Evolutionary conservation across 2,113 vertebrate genomes (phyloP).

Genomic region (Orcinus orca): DNA sequence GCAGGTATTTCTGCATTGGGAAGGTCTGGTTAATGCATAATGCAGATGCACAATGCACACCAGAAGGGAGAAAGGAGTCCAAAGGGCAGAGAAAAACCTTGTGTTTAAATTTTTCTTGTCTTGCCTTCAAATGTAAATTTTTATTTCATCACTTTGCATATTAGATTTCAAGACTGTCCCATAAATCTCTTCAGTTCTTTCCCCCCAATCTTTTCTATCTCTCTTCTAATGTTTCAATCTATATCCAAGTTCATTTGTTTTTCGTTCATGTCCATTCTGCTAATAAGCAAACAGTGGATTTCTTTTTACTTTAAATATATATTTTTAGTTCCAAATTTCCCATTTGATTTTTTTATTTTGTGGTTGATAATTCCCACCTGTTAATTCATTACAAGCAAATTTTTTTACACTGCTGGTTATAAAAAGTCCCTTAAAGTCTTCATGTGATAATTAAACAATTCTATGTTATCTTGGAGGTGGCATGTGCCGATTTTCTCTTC

Average conservation of each 20-base stretch:
- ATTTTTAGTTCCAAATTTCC: not conserved
- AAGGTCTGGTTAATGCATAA: too few relatives aligned
- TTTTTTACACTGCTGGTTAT: not conserved
- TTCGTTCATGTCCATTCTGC: not conserved
- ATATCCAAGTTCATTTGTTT: not conserved
- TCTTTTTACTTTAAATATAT: not conserved
- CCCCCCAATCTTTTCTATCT: not conserved
- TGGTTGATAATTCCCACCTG: not conserved
- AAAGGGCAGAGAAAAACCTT: too few relatives aligned
- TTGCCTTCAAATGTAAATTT: too few relatives aligned
- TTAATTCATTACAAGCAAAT: not conserved
- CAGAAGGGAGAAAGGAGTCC: too few relatives aligned
- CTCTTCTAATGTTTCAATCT: not conserved
- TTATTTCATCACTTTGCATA: not conserved
- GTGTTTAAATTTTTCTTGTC: too few relatives aligned
- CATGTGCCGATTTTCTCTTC: not conserved
- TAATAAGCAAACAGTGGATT: not conserved
- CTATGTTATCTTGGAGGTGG: not conserved
- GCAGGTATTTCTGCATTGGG: too few relatives aligned
- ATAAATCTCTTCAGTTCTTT: not conserved
- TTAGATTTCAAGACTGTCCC: not conserved
- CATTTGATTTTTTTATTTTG: not conserved
- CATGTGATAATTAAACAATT: not conserved
- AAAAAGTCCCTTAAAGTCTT: not conserved
- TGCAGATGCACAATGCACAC: too few relatives aligned